phyloP scores from a whole-genome alignment of 2,113 vertebrate genomes.

The Silurus glanis region DNA sequence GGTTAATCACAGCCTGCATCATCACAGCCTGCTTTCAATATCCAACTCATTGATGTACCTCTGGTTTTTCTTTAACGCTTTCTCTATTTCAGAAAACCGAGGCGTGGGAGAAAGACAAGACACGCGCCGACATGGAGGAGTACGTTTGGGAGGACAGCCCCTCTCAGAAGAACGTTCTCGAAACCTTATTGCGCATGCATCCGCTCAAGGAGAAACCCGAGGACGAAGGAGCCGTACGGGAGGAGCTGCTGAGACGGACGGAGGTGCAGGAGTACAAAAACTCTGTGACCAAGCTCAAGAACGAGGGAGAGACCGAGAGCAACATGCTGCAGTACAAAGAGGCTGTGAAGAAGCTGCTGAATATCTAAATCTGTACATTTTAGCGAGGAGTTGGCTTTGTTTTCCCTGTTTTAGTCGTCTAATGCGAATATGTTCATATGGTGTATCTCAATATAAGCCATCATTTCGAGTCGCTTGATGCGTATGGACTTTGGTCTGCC shows the following conservation, averaged over 20 bases:
- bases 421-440: background rate
- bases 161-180: constrained; percentile 81
- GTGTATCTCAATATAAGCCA: background rate
- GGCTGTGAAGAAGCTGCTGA: constrained; percentile 82
- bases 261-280: constrained; percentile 82
- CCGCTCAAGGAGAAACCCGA: constrained; percentile 62
- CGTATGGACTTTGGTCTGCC: background rate
- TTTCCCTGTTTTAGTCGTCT: background rate
- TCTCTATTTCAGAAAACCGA: constrained; percentile 85
- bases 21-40: background rate
- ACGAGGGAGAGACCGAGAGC: constrained; percentile 81
- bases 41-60: background rate
- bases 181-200: constrained; percentile 74
- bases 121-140: constrained; percentile 88
- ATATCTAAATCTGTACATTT: constrained; percentile 54
- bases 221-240: constrained; percentile 51
- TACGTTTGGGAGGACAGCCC: constrained; percentile 86
- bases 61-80: background rate
- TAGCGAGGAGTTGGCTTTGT: background rate
- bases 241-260: constrained; percentile 76
- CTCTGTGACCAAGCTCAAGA: constrained; percentile 80
- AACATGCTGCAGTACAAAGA: constrained; percentile 83
- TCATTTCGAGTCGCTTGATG: background rate
- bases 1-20: background rate
- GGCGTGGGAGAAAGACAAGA: constrained; percentile 85